Percentiles rank a stretch among this genome's conserved stretches.
Conservation (phyloP, 2,888 invertebrate genomes). For the Pinctada fucata region DNA sequence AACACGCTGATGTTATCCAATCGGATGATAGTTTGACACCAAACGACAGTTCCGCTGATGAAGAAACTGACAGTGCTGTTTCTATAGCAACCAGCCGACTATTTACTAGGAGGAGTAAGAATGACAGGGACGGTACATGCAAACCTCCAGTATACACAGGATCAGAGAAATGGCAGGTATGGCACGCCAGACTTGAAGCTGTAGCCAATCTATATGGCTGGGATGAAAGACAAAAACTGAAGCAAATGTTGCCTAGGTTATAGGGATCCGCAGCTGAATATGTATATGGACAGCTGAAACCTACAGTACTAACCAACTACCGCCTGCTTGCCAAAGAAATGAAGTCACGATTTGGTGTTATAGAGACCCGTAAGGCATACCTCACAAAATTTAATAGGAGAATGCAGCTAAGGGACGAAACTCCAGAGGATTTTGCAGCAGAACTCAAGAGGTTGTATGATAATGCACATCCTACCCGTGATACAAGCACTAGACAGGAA, state of each 20-base stretch:
- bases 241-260: constrained; percentile 34
- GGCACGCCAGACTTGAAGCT: constrained; percentile 17
- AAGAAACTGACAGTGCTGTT: no score
- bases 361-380: constrained; percentile 41
- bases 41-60: no score
- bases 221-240: constrained; percentile 21
- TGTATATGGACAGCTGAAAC: constrained; percentile 32
- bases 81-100: no score
- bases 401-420: constrained; percentile 31
- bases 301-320: constrained; percentile 1
- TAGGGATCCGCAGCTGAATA: constrained; percentile 41
- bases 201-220: constrained; percentile 11
- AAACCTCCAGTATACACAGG: constrained; percentile 25
- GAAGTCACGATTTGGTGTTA: constrained; percentile 24
- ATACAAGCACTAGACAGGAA: constrained; percentile 31
- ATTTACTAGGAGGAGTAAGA: no score
- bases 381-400: constrained; percentile 34
- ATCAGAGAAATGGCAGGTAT: constrained; percentile 23
- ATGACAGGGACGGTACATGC: no score
- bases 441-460: constrained; percentile 40
- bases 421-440: constrained; percentile 39
- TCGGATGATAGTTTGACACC: no score
- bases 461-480: constrained; percentile 41
- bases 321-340: constrained; percentile 9
- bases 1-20: no score